phyloP scores from a whole-genome alignment of 1,140 invertebrate species.

The Mamestra configurata region DNA sequence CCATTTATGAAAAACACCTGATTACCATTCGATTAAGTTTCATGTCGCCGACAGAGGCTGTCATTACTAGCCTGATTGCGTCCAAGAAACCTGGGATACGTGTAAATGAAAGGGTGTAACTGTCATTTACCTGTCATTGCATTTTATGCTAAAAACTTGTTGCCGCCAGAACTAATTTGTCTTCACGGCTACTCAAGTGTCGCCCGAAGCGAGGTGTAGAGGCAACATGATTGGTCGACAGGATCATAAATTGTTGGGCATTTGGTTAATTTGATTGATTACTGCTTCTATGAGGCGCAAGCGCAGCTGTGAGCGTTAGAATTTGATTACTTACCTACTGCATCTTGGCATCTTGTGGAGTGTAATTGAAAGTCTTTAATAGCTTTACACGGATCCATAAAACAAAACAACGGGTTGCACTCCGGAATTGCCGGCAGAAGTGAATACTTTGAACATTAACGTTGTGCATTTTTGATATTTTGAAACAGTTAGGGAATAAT shows the following conservation, averaged over 20 bases:
- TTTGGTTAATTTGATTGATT: constrained; percentile 15
- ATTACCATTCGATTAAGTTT: constrained; percentile 64
- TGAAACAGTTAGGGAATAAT: too few relatives aligned
- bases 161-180: constrained; percentile 11
- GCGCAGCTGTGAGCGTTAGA: background rate
- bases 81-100: constrained; percentile 28
- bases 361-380: background rate
- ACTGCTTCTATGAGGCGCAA: background rate
- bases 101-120: constrained; percentile 17
- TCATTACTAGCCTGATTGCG: constrained; percentile 61
- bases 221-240: constrained; percentile 18
- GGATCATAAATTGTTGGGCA: constrained; percentile 27
- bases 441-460: too few relatives aligned
- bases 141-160: constrained; percentile 13
- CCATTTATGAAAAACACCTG: constrained; percentile 58
- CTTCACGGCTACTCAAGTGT: background rate
- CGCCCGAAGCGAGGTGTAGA: constrained; percentile 8
- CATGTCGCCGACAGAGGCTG: constrained; percentile 55
- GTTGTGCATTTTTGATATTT: too few relatives aligned
- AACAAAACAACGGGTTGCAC: too few relatives aligned
- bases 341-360: too few relatives aligned
- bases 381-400: background rate
- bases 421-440: too few relatives aligned
- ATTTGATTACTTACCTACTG: background rate
- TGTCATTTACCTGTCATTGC: constrained; percentile 31